Percentiles rank a stretch among this genome's conserved stretches.
Conservation (phyloP, 2,888 invertebrate species). For the Mellilla xanthometata region DNA sequence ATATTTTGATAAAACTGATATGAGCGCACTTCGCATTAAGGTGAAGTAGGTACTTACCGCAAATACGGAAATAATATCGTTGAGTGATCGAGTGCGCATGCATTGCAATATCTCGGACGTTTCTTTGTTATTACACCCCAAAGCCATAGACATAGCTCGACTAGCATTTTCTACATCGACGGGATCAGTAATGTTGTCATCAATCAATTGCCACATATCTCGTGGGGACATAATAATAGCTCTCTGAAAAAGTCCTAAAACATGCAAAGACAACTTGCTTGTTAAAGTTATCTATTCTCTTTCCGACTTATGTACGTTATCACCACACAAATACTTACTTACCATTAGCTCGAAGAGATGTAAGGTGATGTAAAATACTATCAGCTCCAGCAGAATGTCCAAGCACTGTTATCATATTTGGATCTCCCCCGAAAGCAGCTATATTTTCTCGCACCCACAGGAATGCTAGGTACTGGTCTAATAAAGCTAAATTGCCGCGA, state of each 20-base stretch:
- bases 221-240: constrained; percentile 86
- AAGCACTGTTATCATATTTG: constrained; percentile 88
- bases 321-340: constrained; percentile 5
- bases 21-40: background rate
- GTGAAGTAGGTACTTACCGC: constrained; percentile 45
- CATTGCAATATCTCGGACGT: constrained; percentile 83
- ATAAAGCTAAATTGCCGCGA: constrained; percentile 92
- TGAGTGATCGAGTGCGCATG: constrained; percentile 82
- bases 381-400: constrained; percentile 92
- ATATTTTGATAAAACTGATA: background rate
- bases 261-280: background rate
- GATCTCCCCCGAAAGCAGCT: constrained; percentile 90
- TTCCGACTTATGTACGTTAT: too few species aligned
- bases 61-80: constrained; percentile 80
- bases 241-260: constrained; percentile 84
- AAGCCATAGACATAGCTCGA: constrained; percentile 77
- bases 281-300: too few species aligned
- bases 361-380: constrained; percentile 85
- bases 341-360: constrained; percentile 86
- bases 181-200: constrained; percentile 45
- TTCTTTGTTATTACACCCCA: constrained; percentile 77
- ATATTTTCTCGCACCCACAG: constrained; percentile 91
- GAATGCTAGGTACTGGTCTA: constrained; percentile 92
- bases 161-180: constrained; percentile 71
- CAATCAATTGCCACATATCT: constrained; percentile 67